Conservation (phyloP, 2,888 invertebrate species). For the Stomorhina lunata region DNA sequence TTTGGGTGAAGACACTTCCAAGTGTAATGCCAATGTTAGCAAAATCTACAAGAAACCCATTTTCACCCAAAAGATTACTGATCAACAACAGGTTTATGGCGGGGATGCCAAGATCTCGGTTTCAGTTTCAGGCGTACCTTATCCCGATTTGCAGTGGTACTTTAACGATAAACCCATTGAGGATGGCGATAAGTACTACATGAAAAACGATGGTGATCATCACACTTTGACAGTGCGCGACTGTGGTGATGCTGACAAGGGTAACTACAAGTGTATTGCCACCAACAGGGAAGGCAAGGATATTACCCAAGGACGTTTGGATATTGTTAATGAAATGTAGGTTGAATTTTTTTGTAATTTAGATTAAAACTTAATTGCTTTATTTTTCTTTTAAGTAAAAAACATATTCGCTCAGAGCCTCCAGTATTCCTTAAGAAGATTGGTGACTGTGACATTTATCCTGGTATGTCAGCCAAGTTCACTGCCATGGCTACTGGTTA, state of each 20-base stretch:
- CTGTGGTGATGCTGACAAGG: slow-evolving; percentile 85
- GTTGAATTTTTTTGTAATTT: slow-evolving; percentile 69
- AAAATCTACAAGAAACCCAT: slow-evolving; percentile 90
- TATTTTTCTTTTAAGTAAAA: slow-evolving; percentile 81
- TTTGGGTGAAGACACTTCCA: slow-evolving; percentile 86
- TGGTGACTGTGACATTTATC: slow-evolving; percentile 92
- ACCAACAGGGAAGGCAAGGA: slow-evolving; percentile 90
- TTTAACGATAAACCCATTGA: slow-evolving; percentile 88
- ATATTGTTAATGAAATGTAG: slow-evolving; percentile 92
- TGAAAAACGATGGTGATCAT: slow-evolving; percentile 89
- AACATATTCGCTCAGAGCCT: slow-evolving; percentile 88
- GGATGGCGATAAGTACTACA: slow-evolving; percentile 86
- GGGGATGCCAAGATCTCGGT: slow-evolving; percentile 92
- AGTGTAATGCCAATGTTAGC: slow-evolving; percentile 86
- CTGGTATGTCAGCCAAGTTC: slow-evolving; percentile 94
- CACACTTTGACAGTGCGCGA: slow-evolving; percentile 88
- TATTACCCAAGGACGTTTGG: slow-evolving; percentile 86
- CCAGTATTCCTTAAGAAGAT: slow-evolving; percentile 94
- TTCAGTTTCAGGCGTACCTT: slow-evolving; percentile 89
- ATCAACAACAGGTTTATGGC: slow-evolving; percentile 85
- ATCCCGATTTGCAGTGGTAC: slow-evolving; percentile 93
- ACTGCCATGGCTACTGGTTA: slow-evolving; percentile 94
- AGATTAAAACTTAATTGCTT: not conserved
- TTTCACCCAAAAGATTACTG: slow-evolving; percentile 85
- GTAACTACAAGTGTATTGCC: slow-evolving; percentile 88